Evolutionary conservation across 2,113 vertebrate species (phyloP), one percentile per base, ranked within the genome.

Genomic region (Rhipidura dahli): DNA sequence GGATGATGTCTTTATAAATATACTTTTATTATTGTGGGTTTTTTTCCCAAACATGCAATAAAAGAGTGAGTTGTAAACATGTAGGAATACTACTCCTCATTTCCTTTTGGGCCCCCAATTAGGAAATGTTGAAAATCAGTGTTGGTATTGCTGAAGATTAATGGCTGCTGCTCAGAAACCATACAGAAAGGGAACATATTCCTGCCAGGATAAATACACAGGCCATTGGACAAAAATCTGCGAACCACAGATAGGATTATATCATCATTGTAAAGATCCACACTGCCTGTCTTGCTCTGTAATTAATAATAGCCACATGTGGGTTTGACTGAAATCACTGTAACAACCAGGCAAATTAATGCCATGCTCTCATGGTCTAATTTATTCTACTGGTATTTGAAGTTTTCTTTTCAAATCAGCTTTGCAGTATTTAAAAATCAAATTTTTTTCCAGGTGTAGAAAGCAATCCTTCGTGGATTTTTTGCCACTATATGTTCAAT

Each of bases 111-210:
- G 72, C 21, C n/a, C 22, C 85, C 82, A 66, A 61, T 87, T 88
- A 94, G 94, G 95, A 97, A 97, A 95, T 79, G 64, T 84, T 96
- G 87, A 90, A 97, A 89, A 76, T 87, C 65, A 37, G 35, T 65
- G 49, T 68, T 91, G 56, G 31, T 93, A 87, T 89, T 96, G 71
- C 66, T 96, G 77, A 60, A 95, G 72, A 95, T 94, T 90, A 92
- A 94, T 83, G 54, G 53, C 79, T 96, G 45, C 70, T 93, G 56
- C 92, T 94, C 66, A 87, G 71, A 95, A 96, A 92, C 40, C 12
- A 35, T 53, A 31, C 35, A n/a, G 49, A 83, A 83, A 83, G 78
- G 68, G 94, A 95, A 60, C 73, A 35, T 92, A 92, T 83, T 90
- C 28, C 85, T 97, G 95, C 92, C 94, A 97, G 78, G 30, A 88